Evolutionary conservation across 2,888 invertebrate species (phyloP).

Genomic region (Philonicus albiceps): DNA sequence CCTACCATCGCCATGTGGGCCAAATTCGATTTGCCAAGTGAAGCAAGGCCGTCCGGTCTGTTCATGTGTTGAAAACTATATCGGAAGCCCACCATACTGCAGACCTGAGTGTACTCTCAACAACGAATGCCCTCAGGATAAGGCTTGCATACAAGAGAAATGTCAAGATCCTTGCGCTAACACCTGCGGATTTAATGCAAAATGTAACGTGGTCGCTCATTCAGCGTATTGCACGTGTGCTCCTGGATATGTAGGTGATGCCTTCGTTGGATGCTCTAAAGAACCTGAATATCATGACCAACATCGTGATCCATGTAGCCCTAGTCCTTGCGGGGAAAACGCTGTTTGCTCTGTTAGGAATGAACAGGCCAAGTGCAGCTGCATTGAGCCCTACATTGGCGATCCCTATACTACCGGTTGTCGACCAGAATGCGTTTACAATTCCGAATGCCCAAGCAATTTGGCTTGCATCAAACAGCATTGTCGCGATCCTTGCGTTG

Average conservation of each 20-base stretch:
- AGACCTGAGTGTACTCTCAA: conserved; percentile 84
- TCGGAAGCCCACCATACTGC: conserved; percentile 83
- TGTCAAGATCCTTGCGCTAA: conserved; percentile 82
- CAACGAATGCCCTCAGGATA: conserved; percentile 79
- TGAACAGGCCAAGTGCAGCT: conserved; percentile 77
- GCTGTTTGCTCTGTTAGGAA: conserved; percentile 77
- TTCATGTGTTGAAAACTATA: conserved; percentile 79
- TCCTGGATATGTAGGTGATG: conserved; percentile 81
- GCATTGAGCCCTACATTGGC: conserved; percentile 87
- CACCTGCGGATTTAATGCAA: conserved; percentile 81
- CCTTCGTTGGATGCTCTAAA: conserved; percentile 80
- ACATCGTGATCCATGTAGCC: conserved; percentile 73
- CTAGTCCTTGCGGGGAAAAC: conserved; percentile 86
- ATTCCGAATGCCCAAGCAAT: conserved; percentile 80
- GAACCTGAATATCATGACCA: conserved; percentile 64
- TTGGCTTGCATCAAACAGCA: conserved; percentile 83
- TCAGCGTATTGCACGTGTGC: conserved; percentile 83
- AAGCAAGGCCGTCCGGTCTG: conserved; percentile 81
- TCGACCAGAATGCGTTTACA: conserved; percentile 83
- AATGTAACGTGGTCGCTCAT: conserved; percentile 80
- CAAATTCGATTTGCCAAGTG: conserved; percentile 84
- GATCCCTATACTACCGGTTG: conserved; percentile 88
- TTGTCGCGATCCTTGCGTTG: conserved; percentile 85
- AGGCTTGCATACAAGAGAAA: conserved; percentile 83
- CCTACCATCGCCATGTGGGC: conserved; percentile 75